phyloP scores from a whole-genome alignment of 2,888 invertebrate species.

The Acanthosepion esculentum region DNA sequence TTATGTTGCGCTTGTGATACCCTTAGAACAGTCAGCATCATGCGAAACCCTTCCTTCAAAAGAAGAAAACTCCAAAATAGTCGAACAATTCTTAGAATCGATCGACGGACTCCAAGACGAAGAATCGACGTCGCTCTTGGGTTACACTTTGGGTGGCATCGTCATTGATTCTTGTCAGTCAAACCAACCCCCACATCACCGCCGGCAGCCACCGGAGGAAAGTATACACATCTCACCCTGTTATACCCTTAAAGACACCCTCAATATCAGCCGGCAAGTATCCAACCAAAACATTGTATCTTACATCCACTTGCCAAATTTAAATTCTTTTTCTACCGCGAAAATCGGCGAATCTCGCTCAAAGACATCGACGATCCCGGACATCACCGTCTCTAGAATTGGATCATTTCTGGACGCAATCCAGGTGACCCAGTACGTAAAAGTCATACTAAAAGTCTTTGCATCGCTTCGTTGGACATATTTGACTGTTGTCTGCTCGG shows the following conservation, averaged over 20 bases:
- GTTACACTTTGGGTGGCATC: constrained; percentile 58
- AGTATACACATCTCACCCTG: not conserved
- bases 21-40: not conserved
- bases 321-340: not conserved
- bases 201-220: not conserved
- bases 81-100: not conserved
- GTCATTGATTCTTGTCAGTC: constrained; percentile 64
- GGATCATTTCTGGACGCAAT: not conserved
- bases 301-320: constrained; percentile 5
- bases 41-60: not conserved
- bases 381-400: not conserved
- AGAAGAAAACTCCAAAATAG: not conserved
- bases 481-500: not conserved
- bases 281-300: not conserved
- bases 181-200: constrained; percentile 53
- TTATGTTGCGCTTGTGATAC: constrained; percentile 41
- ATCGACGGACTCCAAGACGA: not conserved
- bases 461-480: constrained; percentile 37
- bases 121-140: constrained; percentile 53
- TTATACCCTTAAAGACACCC: constrained; percentile 11
- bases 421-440: not conserved
- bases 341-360: not conserved
- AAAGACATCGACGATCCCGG: not conserved
- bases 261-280: not conserved
- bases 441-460: not conserved